Evolutionary conservation across 1,140 invertebrate species (phyloP), one percentile per base, ranked within the genome.

Genomic region (Penaeus chinensis): DNA sequence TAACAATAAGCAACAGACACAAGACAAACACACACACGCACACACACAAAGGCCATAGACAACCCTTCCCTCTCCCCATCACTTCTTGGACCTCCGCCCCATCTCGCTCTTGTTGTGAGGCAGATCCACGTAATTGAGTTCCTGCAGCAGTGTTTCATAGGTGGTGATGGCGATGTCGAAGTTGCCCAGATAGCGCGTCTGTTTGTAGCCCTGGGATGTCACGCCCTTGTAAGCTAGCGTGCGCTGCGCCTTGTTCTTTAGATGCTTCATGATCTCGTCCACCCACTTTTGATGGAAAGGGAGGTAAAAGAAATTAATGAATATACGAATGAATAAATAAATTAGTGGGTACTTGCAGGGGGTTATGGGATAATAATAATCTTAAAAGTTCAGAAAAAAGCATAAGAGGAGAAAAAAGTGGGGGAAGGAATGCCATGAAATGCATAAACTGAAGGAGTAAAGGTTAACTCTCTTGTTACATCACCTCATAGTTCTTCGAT

Each of bases 101-200:
- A 91, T 90, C 24, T 91, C 91, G 91, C 92, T 92, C 80, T 93
- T 93, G 54, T 90, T 92, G 89, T 94, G 93, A 22, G 93, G 93
- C 3, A 94, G 89, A 91, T 94, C 92, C 19, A 93, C 92, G 91
- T 94, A 94, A 90, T 94, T 93, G 13, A 96, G 91, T 91, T 96
- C 95, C 63, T 92, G 93, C 32, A 93, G 92, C 7, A 96, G 92
- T 0, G 94, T 94, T 84, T 93, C 92, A 91, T 96, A 97, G 8
- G 96, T 95, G 0, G 95, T 96, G 16, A 97, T 93, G 0, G 96
- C 95, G 85, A 97, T 93, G 91, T 97, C 96, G 90, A 95, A 95
- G n/a, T 92, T 87, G 10, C 94, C 94, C 61, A 96, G 92, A 60
- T 93, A 92, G 27, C 91, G 91, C 13, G 96, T 96, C 91, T 95